Conservation (phyloP, 2,113 vertebrate genomes). For the Mus pahari region DNA sequence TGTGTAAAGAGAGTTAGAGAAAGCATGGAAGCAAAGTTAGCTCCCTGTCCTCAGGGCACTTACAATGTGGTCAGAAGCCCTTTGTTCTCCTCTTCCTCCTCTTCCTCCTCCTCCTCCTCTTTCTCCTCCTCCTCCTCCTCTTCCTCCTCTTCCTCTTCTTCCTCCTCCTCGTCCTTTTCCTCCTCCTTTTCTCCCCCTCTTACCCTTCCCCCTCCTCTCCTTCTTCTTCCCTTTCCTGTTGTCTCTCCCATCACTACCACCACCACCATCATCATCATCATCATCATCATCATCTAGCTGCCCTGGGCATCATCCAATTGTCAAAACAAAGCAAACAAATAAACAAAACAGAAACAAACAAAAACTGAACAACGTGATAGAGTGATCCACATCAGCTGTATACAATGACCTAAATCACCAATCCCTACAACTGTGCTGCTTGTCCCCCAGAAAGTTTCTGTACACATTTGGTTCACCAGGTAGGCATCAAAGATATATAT, state of each 20-base stretch:
- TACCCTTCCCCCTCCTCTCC: too few relatives aligned
- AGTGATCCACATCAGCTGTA: not conserved
- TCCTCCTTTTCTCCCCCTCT: too few relatives aligned
- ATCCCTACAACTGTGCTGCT: not conserved
- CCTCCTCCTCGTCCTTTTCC: too few relatives aligned
- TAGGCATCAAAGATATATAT: too few relatives aligned
- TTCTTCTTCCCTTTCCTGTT: too few relatives aligned
- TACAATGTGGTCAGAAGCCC: not conserved
- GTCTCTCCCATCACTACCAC: not conserved
- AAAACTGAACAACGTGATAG: not conserved
- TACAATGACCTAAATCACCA: not conserved
- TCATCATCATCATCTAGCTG: not conserved
- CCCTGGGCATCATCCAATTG: too few relatives aligned
- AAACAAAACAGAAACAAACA: too few relatives aligned
- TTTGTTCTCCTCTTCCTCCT: not conserved
- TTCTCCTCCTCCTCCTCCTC: too few relatives aligned
- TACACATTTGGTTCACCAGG: not conserved
- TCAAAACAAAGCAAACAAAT: not conserved
- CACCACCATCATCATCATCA: too few relatives aligned
- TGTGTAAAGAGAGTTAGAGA: not conserved
- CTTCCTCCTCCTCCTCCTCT: fast-evolving
- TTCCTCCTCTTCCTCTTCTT: too few relatives aligned
- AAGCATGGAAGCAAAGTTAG: not conserved
- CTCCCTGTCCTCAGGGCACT: conserved; percentile 30
- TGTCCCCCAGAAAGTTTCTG: not conserved